Evolutionary conservation across 1,140 invertebrate species (phyloP), one percentile per base, ranked within the genome.

Genomic region (Conus ventricosus): DNA sequence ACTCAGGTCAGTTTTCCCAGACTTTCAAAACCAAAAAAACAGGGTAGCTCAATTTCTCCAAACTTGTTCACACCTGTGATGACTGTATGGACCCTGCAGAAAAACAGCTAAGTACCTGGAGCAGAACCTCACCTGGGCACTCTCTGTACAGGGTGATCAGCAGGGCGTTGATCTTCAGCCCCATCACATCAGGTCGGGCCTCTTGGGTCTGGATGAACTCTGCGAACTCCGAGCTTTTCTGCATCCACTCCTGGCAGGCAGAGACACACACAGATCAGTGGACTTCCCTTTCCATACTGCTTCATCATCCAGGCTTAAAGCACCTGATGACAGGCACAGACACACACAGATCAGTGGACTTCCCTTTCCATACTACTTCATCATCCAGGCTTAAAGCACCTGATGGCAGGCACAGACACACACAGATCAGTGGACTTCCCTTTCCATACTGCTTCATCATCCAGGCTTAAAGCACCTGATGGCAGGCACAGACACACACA

Each of bases 141-240:
- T 91, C 97, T 95, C 93, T 97, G 97, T 90, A 97, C 97, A 60
- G 97, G 67, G 96, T 96, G 90, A 97, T 97, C 87, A 97, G 95
- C 25, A 97, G 93, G 0, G 97, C 96, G 86, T 96, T 96, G 0
- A 97, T 94, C 93, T 97, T 97, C 23, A 95, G 89, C 25, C 95
- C 96, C 88, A 96, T 96, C 84, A 97, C 96, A 95, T 97, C 97
- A 54, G 97, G 97, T 67, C 96, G 95, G 23, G 96, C 96, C 95
- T 97, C 97, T 94, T 97, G 97, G n/a, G 85, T 90, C 6, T 88
- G 90, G 17, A 95, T 92, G 90, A 91, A 97, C 84, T 96, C 95
- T 54, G 96, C 94, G 92, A 97, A 96, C 88, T 95, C 95, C 53
- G 95, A 92, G 94, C 96, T 96, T 86, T 95, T 96, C 89, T 96